Conservation (phyloP, 2,888 invertebrate genomes). For the Apomyelois bistriatella region DNA sequence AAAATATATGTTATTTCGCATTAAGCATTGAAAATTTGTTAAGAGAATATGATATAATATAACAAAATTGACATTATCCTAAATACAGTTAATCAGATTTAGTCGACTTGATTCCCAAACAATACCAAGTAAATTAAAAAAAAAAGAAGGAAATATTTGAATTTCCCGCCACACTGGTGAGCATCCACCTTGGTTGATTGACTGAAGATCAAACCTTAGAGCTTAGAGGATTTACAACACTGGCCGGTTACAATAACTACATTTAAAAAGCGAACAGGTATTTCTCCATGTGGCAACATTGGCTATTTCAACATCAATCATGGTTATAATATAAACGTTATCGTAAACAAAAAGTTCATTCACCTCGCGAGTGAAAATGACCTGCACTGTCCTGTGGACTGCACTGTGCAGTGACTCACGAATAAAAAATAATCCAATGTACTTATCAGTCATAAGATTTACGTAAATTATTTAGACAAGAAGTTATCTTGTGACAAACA, state of each 20-base stretch:
- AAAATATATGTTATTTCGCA: too few species aligned
- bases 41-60: too few species aligned
- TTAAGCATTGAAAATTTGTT: too few species aligned
- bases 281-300: slow-evolving; percentile 19
- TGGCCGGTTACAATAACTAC: slow-evolving; percentile 24
- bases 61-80: too few species aligned
- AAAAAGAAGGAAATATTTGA: background rate
- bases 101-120: too few species aligned
- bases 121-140: background rate
- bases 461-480: slow-evolving; percentile 42
- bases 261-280: slow-evolving; percentile 16
- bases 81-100: too few species aligned
- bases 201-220: slow-evolving; percentile 23
- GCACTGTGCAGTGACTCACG: slow-evolving; percentile 7
- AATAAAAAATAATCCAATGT: slow-evolving; percentile 49
- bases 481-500: slow-evolving; percentile 60
- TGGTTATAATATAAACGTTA: slow-evolving; percentile 7
- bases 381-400: slow-evolving; percentile 2
- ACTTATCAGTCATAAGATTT: slow-evolving; percentile 62
- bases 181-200: background rate
- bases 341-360: slow-evolving; percentile 9
- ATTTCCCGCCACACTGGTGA: background rate
- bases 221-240: slow-evolving; percentile 21
- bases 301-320: slow-evolving; percentile 11
- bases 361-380: slow-evolving; percentile 9